Evolutionary conservation across 1,140 invertebrate genomes (phyloP), one percentile per base, ranked within the genome.

Genomic region (Caenorhabditis remanei): DNA sequence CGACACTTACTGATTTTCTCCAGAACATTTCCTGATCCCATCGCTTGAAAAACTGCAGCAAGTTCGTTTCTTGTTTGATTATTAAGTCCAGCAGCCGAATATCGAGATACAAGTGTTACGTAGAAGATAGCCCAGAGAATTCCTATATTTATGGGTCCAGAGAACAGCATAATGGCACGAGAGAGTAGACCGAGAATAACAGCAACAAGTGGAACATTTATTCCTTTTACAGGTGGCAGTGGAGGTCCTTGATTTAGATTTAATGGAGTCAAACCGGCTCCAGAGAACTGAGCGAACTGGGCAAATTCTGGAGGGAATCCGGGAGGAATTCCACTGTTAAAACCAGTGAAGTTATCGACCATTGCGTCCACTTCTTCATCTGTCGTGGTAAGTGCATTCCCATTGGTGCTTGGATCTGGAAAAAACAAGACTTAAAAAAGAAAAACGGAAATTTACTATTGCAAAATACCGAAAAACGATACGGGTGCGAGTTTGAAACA

Each of bases 71-170:
- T n/a, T 1, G 71, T 79, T 24, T 79, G 71, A 79, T 79, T 79
- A n/a, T 79, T 79, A 2, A 79, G 46, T 11, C 71, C 71, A 24
- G 46, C 71, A 50, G 71, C 71, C n/a, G 71, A 79, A n/a, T 50
- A 79, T 50, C 71, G 71, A 50, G 71, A n/a, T 8, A 79, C 71
- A 50, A 79, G 71, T 50, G 71, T 24, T 4, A 79, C 71, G 46
- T 79, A 79, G n/a, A 79, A 79, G 40, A 79, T 79, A 11, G 71
- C 71, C 71, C 71, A 79, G 11, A 79, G 43, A 9, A 79, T 79
- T 79, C 71, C 71, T n/a, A 79, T 79, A n/a, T 79, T 79, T 50
- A 79, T 79, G 21, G 71, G 71, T 79, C 71, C 71, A 24, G 71
- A 50, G 71, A 79, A 50, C 5, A 79, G 71, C 71, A 79, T 79